These are phyloP conservation scores for Picus viridis DNA, from an alignment of 2,797 vertebrate genomes.

Conservation along the genomic window DNA sequence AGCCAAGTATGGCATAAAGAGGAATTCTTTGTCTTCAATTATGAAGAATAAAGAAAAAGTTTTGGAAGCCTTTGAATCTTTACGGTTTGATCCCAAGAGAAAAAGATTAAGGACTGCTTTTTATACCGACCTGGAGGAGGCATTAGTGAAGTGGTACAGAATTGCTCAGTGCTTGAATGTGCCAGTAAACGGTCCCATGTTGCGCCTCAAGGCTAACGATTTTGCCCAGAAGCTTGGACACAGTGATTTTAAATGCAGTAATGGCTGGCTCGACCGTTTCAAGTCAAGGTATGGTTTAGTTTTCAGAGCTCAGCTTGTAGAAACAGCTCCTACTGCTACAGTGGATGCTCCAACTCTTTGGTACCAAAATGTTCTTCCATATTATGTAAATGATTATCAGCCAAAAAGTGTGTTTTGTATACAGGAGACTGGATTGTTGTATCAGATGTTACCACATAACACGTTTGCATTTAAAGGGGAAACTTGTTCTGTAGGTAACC, in stretches of 20 bases:
- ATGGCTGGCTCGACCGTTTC: conserved; percentile 81
- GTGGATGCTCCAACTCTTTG: conserved; percentile 39
- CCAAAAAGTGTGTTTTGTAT: conserved; percentile 72
- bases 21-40: conserved; percentile 78
- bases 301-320: conserved; percentile 70
- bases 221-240: conserved; percentile 80
- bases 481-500: conserved; percentile 67
- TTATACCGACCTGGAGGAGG: conserved; percentile 75
- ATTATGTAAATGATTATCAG: conserved; percentile 70
- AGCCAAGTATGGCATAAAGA: conserved; percentile 79
- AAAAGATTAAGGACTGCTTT: conserved; percentile 78
- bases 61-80: conserved; percentile 76
- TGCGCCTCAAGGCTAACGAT: conserved; percentile 77
- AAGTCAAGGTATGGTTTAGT: conserved; percentile 79
- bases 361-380: conserved; percentile 66
- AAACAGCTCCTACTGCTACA: neutral
- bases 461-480: conserved; percentile 78
- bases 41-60: conserved; percentile 81
- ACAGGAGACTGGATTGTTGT: conserved; percentile 74
- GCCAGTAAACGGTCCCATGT: conserved; percentile 73
- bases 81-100: conserved; percentile 77
- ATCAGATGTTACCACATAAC: conserved; percentile 72
- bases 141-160: conserved; percentile 76
- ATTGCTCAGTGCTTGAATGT: conserved; percentile 73
- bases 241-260: conserved; percentile 78